A percentile compares a stretch with the other conserved stretches of the same genome.
These are phyloP conservation scores for Pelvicachromis taeniatus DNA, from an alignment of 2,113 vertebrate genomes.

Conservation along the genomic window DNA sequence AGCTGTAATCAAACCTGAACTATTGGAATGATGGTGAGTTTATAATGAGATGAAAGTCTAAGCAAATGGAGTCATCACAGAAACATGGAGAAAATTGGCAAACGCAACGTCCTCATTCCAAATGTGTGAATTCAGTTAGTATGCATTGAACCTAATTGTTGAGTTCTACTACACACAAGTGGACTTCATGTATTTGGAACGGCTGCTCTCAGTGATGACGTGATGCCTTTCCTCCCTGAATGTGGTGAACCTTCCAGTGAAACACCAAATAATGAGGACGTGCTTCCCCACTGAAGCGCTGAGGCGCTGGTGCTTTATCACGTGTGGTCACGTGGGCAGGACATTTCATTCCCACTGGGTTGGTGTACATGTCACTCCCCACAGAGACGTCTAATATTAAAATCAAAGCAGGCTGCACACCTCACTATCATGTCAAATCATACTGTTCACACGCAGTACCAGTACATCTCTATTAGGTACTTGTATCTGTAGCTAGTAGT, in stretches of 20 bases:
- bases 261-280: background rate
- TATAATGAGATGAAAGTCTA: too few species aligned
- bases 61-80: too few species aligned
- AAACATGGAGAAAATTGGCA: too few species aligned
- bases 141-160: background rate
- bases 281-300: background rate
- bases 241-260: background rate
- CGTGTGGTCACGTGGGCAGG: too few species aligned
- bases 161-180: background rate
- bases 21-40: too few species aligned
- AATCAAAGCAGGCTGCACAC: background rate
- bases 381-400: background rate
- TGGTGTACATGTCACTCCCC: background rate
- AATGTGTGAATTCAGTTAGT: background rate
- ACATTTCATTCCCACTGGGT: background rate
- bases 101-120: too few species aligned
- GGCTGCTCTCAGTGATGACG: background rate
- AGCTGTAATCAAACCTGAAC: too few species aligned
- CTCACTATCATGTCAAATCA: background rate
- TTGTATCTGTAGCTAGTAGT: background rate
- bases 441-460: background rate
- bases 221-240: background rate
- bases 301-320: background rate
- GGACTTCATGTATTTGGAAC: background rate
- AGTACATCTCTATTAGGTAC: background rate